Evolutionary conservation across 2,113 vertebrate genomes (phyloP).

Genomic region (Phrynosoma blainvillii): DNA sequence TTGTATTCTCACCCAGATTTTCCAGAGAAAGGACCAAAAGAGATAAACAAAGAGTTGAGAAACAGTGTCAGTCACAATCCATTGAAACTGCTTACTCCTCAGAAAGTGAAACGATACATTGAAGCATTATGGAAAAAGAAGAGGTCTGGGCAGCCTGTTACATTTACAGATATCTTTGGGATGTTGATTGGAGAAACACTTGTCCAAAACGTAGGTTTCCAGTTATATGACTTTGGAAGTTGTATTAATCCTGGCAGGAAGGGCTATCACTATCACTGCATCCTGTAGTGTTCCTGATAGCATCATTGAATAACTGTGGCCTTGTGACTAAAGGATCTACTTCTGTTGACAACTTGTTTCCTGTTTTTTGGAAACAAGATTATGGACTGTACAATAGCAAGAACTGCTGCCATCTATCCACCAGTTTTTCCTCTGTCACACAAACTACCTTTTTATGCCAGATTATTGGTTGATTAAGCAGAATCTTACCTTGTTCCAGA

Average conservation of each 20-base stretch:
- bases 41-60: constrained; percentile 95
- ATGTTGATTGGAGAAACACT: constrained; percentile 98
- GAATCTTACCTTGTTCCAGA: no score
- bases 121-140: constrained; percentile 97
- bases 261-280: neutral
- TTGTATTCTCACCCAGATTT: constrained; percentile 94
- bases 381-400: no score
- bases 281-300: neutral
- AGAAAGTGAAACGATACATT: constrained; percentile 93
- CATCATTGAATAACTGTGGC: neutral
- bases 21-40: constrained; percentile 88
- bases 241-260: fast-evolving
- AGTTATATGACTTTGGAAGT: neutral
- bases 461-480: no score
- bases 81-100: constrained; percentile 89
- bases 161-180: constrained; percentile 97
- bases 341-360: neutral
- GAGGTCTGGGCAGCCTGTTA: constrained; percentile 93
- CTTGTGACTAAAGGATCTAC: neutral
- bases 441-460: no score
- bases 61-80: constrained; percentile 91
- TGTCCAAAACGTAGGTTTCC: constrained; percentile 87
- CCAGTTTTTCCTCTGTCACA: no score
- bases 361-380: no score
- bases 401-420: no score